These are phyloP conservation scores for Phylloscopus trochilus DNA, from an alignment of 2,113 vertebrate genomes.

Conservation along the genomic window DNA sequence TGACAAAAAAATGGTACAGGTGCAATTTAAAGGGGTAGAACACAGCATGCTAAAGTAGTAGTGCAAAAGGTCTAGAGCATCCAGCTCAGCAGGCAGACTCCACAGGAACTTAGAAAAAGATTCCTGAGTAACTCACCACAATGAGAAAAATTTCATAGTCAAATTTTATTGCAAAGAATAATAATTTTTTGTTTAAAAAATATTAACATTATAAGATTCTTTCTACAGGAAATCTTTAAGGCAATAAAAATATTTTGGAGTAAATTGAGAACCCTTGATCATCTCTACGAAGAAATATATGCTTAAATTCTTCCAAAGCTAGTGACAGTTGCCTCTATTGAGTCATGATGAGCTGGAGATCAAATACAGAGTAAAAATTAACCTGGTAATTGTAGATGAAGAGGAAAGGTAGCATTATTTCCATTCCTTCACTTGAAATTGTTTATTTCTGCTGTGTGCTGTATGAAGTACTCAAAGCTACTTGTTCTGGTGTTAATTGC, in stretches of 20 bases:
- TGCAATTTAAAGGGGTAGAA: background rate
- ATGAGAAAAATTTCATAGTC: background rate
- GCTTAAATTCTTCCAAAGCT: background rate
- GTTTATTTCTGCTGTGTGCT: background rate
- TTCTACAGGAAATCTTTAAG: background rate
- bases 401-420: background rate
- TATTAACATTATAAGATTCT: background rate
- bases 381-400: background rate
- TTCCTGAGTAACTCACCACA: background rate
- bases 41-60: no score
- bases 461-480: background rate
- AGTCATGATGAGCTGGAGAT: background rate
- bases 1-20: background rate
- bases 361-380: background rate
- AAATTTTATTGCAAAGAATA: background rate
- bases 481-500: background rate
- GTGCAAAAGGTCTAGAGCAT: background rate
- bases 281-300: background rate
- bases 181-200: background rate
- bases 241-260: background rate
- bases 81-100: background rate
- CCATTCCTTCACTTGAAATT: background rate
- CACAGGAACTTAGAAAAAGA: background rate
- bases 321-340: background rate
- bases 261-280: background rate